Conservation (phyloP, 1,140 invertebrate genomes). For the Hyposmocoma kahamanoa region DNA sequence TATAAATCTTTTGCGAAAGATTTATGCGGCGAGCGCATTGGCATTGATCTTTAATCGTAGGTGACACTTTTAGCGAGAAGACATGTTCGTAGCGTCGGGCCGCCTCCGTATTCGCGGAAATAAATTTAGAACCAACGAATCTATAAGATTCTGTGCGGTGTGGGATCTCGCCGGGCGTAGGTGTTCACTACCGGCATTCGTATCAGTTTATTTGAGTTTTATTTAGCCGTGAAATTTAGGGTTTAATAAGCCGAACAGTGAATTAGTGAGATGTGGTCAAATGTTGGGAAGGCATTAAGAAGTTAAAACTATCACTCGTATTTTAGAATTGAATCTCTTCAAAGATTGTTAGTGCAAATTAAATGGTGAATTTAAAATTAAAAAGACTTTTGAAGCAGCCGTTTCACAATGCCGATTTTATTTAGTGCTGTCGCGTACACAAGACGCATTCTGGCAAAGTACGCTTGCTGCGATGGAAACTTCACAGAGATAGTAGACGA, state of each 20-base stretch:
- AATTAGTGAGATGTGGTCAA: background rate
- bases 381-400: background rate
- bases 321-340: too few relatives aligned
- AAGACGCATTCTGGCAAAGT: constrained; percentile 84
- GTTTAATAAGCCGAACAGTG: background rate
- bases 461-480: constrained; percentile 92
- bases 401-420: constrained; percentile 85
- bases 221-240: background rate
- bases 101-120: constrained; percentile 31
- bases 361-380: background rate
- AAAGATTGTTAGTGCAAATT: too few relatives aligned
- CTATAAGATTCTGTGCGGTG: constrained; percentile 20
- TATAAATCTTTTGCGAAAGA: too few relatives aligned
- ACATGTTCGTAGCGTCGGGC: constrained; percentile 19
- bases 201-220: constrained; percentile 3
- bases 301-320: background rate
- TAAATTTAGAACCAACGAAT: constrained; percentile 47
- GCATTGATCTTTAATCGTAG: constrained; percentile 22
- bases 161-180: constrained; percentile 9
- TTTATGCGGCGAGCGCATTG: constrained; percentile 13
- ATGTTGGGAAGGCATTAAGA: background rate
- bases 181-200: constrained; percentile 3
- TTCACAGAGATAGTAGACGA: constrained; percentile 93
- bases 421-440: constrained; percentile 89
- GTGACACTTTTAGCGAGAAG: constrained; percentile 27